Percentiles rank a stretch among this genome's conserved stretches.
Evolutionary conservation across 2,888 invertebrate genomes (phyloP).

Genomic region (Parochlus steinenii): DNA sequence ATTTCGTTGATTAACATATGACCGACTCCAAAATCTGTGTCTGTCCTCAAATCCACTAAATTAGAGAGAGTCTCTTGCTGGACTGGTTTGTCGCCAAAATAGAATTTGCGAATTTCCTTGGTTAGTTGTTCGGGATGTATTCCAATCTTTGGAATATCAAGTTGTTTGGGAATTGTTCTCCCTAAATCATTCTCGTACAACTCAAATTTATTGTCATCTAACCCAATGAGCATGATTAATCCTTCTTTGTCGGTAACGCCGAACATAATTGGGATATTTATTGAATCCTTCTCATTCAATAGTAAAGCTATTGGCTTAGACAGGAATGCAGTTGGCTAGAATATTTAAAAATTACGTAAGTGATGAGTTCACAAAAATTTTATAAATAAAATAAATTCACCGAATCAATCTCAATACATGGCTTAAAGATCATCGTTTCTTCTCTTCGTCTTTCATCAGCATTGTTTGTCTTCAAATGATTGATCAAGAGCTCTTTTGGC

Average conservation of each 20-base stretch:
- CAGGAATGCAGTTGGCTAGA: constrained; percentile 22
- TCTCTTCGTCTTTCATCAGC: constrained; percentile 22
- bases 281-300: constrained; percentile 26
- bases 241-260: constrained; percentile 40
- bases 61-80: constrained; percentile 27
- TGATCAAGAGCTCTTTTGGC: constrained; percentile 18
- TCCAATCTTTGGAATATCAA: constrained; percentile 18
- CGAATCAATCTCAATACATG: constrained; percentile 21
- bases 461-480: constrained; percentile 17
- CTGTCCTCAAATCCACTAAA: constrained; percentile 33
- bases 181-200: constrained; percentile 20
- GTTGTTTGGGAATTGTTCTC: constrained; percentile 21
- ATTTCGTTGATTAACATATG: constrained; percentile 21
- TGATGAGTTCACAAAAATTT: too few species aligned
- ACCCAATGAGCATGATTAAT: constrained; percentile 23
- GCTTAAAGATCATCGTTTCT: constrained; percentile 23
- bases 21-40: constrained; percentile 26
- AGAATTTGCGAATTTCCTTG: constrained; percentile 25
- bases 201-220: constrained; percentile 20
- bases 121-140: constrained; percentile 16
- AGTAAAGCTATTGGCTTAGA: constrained; percentile 28
- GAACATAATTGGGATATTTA: constrained; percentile 34
- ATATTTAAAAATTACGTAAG: too few species aligned
- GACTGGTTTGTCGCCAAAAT: constrained; percentile 30
- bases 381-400: too few species aligned